phyloP scores from a whole-genome alignment of 1,140 invertebrate genomes.

The Bombus haemorrhoidalis region DNA sequence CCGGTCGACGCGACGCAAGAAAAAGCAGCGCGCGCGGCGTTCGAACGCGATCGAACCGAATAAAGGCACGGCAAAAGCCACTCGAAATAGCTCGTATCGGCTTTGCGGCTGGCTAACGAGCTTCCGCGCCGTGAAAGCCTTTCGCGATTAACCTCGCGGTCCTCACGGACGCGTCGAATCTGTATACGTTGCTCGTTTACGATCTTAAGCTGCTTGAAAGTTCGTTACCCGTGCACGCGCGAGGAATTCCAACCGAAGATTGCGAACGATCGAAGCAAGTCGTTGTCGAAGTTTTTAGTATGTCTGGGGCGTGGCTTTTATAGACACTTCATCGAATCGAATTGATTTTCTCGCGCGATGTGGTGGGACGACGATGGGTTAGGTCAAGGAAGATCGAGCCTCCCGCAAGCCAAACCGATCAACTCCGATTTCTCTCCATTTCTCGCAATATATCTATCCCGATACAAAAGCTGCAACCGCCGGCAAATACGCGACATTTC shows the following conservation, averaged over 20 bases:
- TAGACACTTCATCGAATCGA: neutral
- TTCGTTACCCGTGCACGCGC: slow-evolving; percentile 23
- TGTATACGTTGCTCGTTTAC: slow-evolving; percentile 24
- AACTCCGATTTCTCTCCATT: too few species aligned
- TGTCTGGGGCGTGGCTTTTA: neutral
- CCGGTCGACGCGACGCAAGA: slow-evolving; percentile 10
- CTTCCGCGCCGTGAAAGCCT: slow-evolving; percentile 28
- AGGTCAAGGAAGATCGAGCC: too few species aligned
- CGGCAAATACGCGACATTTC: neutral
- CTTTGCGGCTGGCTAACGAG: slow-evolving; percentile 19
- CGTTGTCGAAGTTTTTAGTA: neutral
- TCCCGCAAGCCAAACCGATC: too few species aligned
- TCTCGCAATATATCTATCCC: fast-evolving
- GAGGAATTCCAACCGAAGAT: slow-evolving; percentile 4
- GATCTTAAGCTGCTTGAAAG: slow-evolving; percentile 22
- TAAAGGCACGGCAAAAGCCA: slow-evolving; percentile 45
- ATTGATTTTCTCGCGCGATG: neutral
- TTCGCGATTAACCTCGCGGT: slow-evolving; percentile 27
- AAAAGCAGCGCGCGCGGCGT: slow-evolving; percentile 25
- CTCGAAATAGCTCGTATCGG: slow-evolving; percentile 35
- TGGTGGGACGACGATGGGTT: too few species aligned
- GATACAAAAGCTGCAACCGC: neutral
- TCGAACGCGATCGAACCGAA: slow-evolving; percentile 42
- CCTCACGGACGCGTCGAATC: slow-evolving; percentile 13
- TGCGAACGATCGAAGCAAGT: neutral